Conservation (phyloP, 2,797 vertebrate genomes). For the Clarias platycephalus region DNA sequence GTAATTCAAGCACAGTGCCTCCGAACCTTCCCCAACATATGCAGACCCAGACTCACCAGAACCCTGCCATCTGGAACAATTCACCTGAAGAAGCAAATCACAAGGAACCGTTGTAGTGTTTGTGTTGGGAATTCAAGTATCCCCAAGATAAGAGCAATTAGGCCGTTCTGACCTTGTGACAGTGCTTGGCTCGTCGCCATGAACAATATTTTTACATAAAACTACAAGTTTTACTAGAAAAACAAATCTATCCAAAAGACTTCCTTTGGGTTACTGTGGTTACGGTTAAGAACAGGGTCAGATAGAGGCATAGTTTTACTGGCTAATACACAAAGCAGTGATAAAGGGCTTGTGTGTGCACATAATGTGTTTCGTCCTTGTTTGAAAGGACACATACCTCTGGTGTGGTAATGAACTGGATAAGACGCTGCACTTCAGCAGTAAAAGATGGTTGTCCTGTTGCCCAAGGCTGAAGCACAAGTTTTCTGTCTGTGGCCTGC, state of each 20-base stretch:
- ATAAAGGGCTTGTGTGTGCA: neutral
- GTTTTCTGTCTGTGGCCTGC: constrained; percentile 56
- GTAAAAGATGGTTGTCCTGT: constrained; percentile 64
- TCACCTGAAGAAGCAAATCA: constrained; percentile 41
- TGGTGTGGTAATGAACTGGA: constrained; percentile 66
- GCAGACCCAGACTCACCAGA: constrained; percentile 37
- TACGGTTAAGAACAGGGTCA: neutral
- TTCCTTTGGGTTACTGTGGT: constrained; percentile 1
- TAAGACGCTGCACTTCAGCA: constrained; percentile 67
- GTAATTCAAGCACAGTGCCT: constrained; percentile 73
- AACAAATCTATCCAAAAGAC: neutral
- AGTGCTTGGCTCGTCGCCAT: neutral
- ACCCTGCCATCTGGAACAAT: constrained; percentile 42
- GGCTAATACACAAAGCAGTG: neutral
- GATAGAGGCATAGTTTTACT: neutral
- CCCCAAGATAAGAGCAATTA: neutral
- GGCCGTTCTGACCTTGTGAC: neutral
- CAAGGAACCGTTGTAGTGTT: neutral
- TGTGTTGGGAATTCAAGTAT: constrained; percentile 1
- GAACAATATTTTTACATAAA: constrained; percentile 3
- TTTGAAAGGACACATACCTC: constrained; percentile 61
- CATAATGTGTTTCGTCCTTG: neutral
- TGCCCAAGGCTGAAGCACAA: constrained; percentile 70
- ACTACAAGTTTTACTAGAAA: neutral
- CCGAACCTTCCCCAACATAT: constrained; percentile 52